Evolutionary conservation across 2,888 invertebrate species (phyloP), one percentile per base, ranked within the genome.

Genomic region (Mystacides longicornis): DNA sequence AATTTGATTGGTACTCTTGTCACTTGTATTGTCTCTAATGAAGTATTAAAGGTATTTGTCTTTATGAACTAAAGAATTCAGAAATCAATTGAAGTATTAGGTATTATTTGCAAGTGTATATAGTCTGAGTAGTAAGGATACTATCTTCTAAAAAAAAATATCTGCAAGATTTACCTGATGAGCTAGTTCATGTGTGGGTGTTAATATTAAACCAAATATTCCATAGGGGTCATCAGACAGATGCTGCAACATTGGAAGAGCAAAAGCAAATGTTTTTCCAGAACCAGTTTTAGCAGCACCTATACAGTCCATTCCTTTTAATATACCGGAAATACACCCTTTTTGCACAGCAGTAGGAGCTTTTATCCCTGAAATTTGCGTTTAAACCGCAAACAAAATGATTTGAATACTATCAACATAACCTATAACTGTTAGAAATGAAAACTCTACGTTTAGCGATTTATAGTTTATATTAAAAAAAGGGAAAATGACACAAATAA

Each of bases 281-380:
- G 95, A 96, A 14, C 98, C 98, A 7, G 98, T 99, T 71, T 97
- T 95, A 0, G 97, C 95, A 64, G 94, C 94, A 7, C 95, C 98
- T 60, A 99, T 89, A 64, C 94, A 93, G 74, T 97, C 93, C 63
- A 81, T 77, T 0, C 94, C 94, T 56, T 75, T 67, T 37, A 93
- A 69, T 63, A 93, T 89, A 59, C 78, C 76, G 3, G 90, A 84
- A 65, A 94, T 87, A 66, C 93, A 93, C 60, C 86, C 83, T 64
- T 78, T 71, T 69, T 94, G 93, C 55, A 94, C 91, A 0, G 87
- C 83, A 1, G 93, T 93, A 9, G 92, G 90, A 49, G 73, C 75
- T 67, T 80, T 85, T 5, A 93, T 78, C 56, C 91, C 91, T 91
- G 61, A 58, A 69, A 67, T n/a, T n/a, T n/a, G n/a, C n/a, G n/a